phyloP scores from a whole-genome alignment of 2,797 vertebrate genomes.

The Borostomias antarcticus region DNA sequence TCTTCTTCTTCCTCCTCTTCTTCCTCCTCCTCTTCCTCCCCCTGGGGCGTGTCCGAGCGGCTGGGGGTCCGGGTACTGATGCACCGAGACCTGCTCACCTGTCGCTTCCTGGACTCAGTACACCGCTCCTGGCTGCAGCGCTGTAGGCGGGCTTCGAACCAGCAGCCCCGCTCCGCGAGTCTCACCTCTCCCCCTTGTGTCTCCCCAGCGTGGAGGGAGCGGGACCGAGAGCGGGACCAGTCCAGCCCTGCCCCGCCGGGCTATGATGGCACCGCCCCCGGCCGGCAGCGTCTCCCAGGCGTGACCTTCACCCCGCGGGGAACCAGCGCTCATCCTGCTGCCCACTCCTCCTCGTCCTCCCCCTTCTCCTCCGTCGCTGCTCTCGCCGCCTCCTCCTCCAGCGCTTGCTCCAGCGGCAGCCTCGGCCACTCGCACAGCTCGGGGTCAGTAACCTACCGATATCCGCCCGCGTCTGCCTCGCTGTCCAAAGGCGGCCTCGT shows the following conservation, averaged over 20 bases:
- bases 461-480: not conserved
- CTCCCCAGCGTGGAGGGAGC: slow-evolving; percentile 81
- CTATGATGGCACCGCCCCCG: slow-evolving; percentile 81
- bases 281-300: slow-evolving; percentile 77
- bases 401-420: slow-evolving; percentile 44
- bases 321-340: slow-evolving; percentile 71
- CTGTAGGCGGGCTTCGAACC: slow-evolving; percentile 13
- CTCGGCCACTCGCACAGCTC: slow-evolving; percentile 73
- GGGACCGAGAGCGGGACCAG: slow-evolving; percentile 63
- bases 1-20: no score
- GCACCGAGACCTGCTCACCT: slow-evolving; percentile 81
- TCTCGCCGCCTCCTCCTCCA: slow-evolving; percentile 32
- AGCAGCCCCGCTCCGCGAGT: slow-evolving; percentile 8
- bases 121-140: slow-evolving; percentile 70
- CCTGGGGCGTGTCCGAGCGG: slow-evolving; percentile 44
- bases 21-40: slow-evolving; percentile 20
- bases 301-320: slow-evolving; percentile 88
- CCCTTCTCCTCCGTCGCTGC: slow-evolving; percentile 48
- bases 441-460: slow-evolving; percentile 77
- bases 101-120: slow-evolving; percentile 76
- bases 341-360: slow-evolving; percentile 45
- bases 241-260: slow-evolving; percentile 43
- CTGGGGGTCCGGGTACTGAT: slow-evolving; percentile 63
- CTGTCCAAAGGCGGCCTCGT: no score
- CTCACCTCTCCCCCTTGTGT: no score